Percentiles rank a stretch among this genome's conserved stretches.
These are phyloP conservation scores for Stegana nigrithorax DNA, from an alignment of 2,888 invertebrate species.

Conservation along the genomic window DNA sequence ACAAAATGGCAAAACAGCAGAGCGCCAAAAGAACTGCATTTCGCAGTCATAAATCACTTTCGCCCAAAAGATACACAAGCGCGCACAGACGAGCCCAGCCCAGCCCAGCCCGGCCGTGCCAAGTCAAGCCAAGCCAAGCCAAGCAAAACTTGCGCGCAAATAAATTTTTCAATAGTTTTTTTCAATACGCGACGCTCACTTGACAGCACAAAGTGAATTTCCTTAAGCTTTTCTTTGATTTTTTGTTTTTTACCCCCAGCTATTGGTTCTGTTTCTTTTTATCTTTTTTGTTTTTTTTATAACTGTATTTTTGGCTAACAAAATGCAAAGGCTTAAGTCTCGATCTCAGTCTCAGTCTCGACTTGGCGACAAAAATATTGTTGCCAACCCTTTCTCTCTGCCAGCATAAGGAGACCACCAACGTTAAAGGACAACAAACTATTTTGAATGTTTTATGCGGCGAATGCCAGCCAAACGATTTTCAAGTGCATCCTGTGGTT, in stretches of 20 bases:
- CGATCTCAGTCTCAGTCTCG: too few relatives aligned
- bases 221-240: not conserved
- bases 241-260: not conserved
- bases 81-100: not conserved
- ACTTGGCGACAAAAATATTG: not conserved
- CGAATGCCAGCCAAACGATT: not conserved
- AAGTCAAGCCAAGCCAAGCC: too few relatives aligned
- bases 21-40: too few relatives aligned
- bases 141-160: not conserved
- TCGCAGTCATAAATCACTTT: slow-evolving; percentile 15
- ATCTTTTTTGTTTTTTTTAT: too few relatives aligned
- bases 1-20: too few relatives aligned
- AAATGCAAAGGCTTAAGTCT: too few relatives aligned
- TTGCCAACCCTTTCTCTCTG: too few relatives aligned
- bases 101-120: too few relatives aligned
- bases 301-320: too few relatives aligned
- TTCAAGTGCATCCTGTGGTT: not conserved
- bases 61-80: slow-evolving; percentile 9
- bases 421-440: not conserved
- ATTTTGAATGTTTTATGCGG: not conserved
- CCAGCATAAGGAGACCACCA: too few relatives aligned
- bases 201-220: not conserved
- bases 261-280: too few relatives aligned
- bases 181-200: too few relatives aligned
- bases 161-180: not conserved